Base-by-base conservation (phyloP, 1,140 invertebrate species). In the Hycleus phaleratus region DNA sequence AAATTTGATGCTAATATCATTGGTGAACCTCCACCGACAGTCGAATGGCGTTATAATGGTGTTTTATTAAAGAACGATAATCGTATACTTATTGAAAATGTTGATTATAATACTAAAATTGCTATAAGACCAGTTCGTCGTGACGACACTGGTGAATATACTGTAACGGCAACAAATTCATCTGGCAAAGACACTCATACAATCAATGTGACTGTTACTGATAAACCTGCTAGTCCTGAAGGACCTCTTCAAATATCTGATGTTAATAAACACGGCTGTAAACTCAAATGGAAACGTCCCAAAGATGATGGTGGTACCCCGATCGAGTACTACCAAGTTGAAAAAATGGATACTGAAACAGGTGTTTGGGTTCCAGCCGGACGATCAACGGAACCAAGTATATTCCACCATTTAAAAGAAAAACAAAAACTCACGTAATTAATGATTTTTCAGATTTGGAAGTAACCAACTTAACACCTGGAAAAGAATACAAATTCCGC, bases 311-410 rank as follows among this genome's bases (percentile, higher is more conserved):
- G 90, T 42, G 90, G 90, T 58, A 82, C 82, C 59, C 90, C 86
- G 45, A 90, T 97, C 71, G 92, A 95, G 68, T 93, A 93, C 68
- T 97, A 95, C 74, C 86, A 95, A 73, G 85, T 96, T 24, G 94
- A 97, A 67, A 97, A 96, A 74, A 82, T 93, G 78, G 95, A 97
- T 72, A 84, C 90, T 0, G 87, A 91, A 69, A 95, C 91, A 51
- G 93, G 93, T n/a, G 85, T 86, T 59, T 98, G 95, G 95, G 85
- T 95, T 62, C 92, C 93, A 12, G 93, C 91, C 70, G 90, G 86
- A 24, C 81, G 88, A 61, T 83, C 88, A 10, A 82, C 85, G 18
- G 91, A 93, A 65, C 89, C 90, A 46, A 81, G 85, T 84, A 74
- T 60, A 32, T 2, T 18, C 18, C 32, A 32, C 3, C 7, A 32